Percentiles rank a stretch among this genome's conserved stretches.
Conservation (phyloP, 2,113 vertebrate species). For the Oceanites oceanicus region DNA sequence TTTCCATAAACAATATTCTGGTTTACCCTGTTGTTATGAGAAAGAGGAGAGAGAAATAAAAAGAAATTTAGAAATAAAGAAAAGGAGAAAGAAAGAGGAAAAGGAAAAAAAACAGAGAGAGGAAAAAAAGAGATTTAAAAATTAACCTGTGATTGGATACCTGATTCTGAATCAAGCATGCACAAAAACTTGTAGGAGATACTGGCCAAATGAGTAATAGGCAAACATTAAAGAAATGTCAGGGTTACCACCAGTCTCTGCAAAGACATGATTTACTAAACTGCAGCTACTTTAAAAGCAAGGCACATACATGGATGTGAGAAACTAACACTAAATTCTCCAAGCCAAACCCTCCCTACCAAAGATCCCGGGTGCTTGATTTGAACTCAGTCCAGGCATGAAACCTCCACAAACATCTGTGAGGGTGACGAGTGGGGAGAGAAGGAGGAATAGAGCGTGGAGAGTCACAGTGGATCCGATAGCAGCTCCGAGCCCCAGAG, state of each 20-base stretch:
- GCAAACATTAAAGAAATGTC: background rate
- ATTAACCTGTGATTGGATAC: background rate
- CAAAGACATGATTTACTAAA: background rate
- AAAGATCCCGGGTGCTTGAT: background rate
- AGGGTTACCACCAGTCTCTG: background rate
- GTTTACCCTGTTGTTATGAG: background rate
- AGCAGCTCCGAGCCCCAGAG: background rate
- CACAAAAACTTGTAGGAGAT: background rate
- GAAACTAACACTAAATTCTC: background rate
- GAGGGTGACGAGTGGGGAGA: background rate
- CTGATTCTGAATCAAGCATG: background rate
- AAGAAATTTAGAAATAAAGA: background rate
- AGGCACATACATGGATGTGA: background rate
- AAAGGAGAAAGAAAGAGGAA: background rate
- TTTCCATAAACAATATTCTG: constrained; percentile 25
- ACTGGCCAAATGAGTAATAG: background rate
- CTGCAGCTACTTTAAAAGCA: background rate
- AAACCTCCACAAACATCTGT: background rate
- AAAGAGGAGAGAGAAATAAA: background rate
- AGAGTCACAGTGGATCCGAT: background rate
- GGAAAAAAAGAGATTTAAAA: background rate
- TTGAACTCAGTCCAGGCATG: background rate
- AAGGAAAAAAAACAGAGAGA: background rate
- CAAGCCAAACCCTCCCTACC: background rate
- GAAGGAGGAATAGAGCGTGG: background rate